phyloP scores from a whole-genome alignment of 2,797 vertebrate species.

The Rhinichthys osculus region DNA sequence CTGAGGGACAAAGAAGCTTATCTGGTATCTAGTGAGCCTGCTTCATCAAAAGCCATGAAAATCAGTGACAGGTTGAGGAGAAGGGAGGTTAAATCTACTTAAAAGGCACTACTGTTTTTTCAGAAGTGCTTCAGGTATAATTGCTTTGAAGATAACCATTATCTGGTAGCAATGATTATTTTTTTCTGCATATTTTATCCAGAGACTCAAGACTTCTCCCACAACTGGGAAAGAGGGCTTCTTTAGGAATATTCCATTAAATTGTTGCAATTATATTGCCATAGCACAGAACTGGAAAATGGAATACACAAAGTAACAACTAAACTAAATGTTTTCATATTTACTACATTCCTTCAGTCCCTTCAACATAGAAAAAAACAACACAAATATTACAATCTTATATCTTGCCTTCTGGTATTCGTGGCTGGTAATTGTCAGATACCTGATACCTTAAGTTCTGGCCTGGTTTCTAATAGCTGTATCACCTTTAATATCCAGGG shows the following conservation, averaged over 20 bases:
- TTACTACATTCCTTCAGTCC: neutral
- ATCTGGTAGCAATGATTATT: conserved; percentile 58
- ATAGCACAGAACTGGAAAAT: conserved; percentile 46
- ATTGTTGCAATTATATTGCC: conserved; percentile 64
- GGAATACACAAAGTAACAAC: neutral
- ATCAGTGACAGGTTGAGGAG: conserved; percentile 51
- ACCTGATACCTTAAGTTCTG: neutral
- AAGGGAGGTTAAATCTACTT: conserved; percentile 55
- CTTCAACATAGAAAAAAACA: neutral
- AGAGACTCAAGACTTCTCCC: conserved; percentile 60
- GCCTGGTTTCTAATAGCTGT: neutral
- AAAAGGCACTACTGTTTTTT: conserved; percentile 55
- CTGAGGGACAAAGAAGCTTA: conserved; percentile 50
- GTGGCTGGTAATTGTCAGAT: neutral
- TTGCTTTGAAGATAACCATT: conserved; percentile 60
- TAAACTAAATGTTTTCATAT: neutral
- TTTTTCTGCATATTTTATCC: conserved; percentile 66
- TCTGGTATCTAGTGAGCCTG: conserved; percentile 50
- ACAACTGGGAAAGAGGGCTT: conserved; percentile 59
- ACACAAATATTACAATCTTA: neutral
- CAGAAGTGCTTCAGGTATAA: conserved; percentile 54
- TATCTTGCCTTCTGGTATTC: neutral
- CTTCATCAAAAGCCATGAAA: conserved; percentile 54
- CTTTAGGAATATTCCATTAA: conserved; percentile 60
- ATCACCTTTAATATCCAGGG: conserved; percentile 2